These are phyloP conservation scores for Cacatua alba DNA, from an alignment of 2,113 vertebrate genomes.

Conservation along the genomic window DNA sequence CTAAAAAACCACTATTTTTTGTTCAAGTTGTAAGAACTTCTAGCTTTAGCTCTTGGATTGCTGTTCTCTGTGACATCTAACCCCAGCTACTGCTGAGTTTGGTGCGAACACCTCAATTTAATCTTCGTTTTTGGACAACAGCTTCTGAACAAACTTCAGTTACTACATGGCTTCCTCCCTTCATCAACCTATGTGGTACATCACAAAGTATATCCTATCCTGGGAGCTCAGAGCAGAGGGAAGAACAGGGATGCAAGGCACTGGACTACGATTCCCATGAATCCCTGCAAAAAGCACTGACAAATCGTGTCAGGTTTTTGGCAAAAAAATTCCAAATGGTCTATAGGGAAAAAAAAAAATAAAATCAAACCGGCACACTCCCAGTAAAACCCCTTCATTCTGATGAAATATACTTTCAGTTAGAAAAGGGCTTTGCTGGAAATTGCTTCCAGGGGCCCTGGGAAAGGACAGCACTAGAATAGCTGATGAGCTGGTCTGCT, in stretches of 20 bases:
- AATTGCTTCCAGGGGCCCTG: not conserved
- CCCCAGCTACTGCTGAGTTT: not conserved
- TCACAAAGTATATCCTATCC: accelerated
- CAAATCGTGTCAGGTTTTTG: not conserved
- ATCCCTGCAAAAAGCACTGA: not conserved
- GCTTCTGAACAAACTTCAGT: not conserved
- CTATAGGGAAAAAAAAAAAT: accelerated
- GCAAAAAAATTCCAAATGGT: accelerated
- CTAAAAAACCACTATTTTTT: not conserved
- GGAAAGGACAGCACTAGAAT: not conserved
- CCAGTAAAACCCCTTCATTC: accelerated
- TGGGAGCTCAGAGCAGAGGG: not conserved
- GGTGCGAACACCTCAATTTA: not conserved
- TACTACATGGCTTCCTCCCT: not conserved
- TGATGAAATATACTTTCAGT: not conserved
- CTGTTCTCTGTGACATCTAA: not conserved
- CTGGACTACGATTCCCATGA: not conserved
- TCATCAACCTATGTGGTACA: accelerated
- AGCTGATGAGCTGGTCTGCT: not conserved
- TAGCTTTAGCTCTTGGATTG: not conserved
- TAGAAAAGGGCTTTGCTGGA: not conserved
- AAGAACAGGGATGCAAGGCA: not conserved
- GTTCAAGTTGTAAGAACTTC: not conserved
- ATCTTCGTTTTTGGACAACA: not conserved
- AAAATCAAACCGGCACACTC: not conserved